Evolutionary conservation across 2,888 invertebrate genomes (phyloP).

Genomic region (Leptopterna dolabrata): DNA sequence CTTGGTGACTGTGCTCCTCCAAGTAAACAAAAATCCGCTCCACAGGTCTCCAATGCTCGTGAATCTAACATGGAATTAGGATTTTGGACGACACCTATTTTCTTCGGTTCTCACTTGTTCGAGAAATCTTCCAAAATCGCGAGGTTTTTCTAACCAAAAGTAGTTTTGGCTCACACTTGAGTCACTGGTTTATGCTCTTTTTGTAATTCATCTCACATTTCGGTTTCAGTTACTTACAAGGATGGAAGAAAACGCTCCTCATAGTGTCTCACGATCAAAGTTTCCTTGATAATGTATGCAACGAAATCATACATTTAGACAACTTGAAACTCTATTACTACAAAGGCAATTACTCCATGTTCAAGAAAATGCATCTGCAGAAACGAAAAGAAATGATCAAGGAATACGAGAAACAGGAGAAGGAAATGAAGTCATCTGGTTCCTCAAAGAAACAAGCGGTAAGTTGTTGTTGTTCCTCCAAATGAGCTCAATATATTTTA

Average conservation of each 20-base stretch:
- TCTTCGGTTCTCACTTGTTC: too few relatives aligned
- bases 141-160: too few relatives aligned
- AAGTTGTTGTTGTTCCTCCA: constrained; percentile 63
- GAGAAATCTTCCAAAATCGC: too few relatives aligned
- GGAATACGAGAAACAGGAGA: constrained; percentile 98
- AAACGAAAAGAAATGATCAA: constrained; percentile 95
- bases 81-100: too few relatives aligned
- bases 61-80: too few relatives aligned
- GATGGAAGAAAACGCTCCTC: constrained; percentile 98
- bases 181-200: too few relatives aligned
- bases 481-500: too few relatives aligned
- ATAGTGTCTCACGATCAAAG: constrained; percentile 99
- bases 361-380: constrained; percentile 98
- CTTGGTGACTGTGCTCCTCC: too few relatives aligned
- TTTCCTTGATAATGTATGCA: constrained; percentile 99
- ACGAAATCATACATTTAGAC: constrained; percentile 98
- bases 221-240: constrained; percentile 86
- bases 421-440: constrained; percentile 92
- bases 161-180: too few relatives aligned
- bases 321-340: constrained; percentile 95
- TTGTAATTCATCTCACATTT: too few relatives aligned
- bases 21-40: too few relatives aligned
- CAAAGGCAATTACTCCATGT: constrained; percentile 97
- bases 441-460: constrained; percentile 95
- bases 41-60: too few relatives aligned